These are phyloP conservation scores for Sarcophaga rosellei DNA, from an alignment of 2,888 invertebrate genomes.

Conservation along the genomic window DNA sequence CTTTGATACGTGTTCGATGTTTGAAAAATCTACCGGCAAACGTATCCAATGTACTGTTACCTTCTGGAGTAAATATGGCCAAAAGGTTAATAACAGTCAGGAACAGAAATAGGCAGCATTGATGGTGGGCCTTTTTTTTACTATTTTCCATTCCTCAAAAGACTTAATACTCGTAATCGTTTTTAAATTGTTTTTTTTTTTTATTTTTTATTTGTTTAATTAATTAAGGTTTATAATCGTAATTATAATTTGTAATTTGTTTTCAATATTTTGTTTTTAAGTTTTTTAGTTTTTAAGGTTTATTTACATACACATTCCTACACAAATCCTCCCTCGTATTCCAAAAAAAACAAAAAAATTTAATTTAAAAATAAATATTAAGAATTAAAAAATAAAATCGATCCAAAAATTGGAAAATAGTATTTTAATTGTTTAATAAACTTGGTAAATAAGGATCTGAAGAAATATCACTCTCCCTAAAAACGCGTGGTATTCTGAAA, in stretches of 20 bases:
- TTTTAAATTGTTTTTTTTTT: not conserved
- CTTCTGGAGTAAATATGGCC: conserved; percentile 95
- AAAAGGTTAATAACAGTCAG: conserved; percentile 36
- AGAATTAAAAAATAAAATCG: conserved; percentile 17
- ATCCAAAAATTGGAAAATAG: not conserved
- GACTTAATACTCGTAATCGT: conserved; percentile 17
- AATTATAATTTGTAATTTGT: not conserved
- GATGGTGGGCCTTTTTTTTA: not conserved
- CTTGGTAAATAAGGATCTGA: no score
- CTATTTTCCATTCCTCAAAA: conserved; percentile 17
- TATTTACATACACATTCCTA: not conserved
- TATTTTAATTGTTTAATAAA: not conserved
- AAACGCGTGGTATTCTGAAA: no score
- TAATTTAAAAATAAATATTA: conserved; percentile 14
- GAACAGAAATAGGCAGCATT: not conserved
- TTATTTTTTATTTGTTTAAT: not conserved
- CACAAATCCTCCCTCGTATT: no score
- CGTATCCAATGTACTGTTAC: conserved; percentile 88
- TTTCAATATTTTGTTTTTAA: conserved; percentile 33
- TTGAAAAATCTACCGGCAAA: conserved; percentile 95
- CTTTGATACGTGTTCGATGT: conserved; percentile 92
- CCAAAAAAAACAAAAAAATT: not conserved
- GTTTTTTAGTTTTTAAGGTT: conserved; percentile 1
- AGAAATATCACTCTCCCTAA: no score
- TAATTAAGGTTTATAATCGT: not conserved